Evolutionary conservation across 2,113 vertebrate species (phyloP).

Genomic region (Calidris pugnax): DNA sequence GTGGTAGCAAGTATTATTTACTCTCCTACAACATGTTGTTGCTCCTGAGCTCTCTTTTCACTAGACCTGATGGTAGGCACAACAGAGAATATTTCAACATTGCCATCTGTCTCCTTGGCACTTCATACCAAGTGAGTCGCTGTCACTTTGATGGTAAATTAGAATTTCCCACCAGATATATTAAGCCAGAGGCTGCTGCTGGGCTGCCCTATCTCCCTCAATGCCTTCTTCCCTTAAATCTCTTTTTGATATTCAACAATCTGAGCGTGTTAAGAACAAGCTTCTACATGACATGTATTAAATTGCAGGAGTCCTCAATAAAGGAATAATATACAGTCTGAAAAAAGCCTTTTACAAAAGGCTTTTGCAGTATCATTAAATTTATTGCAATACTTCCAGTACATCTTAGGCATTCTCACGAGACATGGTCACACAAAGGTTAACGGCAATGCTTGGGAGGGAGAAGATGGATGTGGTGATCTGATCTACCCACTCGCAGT

Average conservation of each 20-base stretch:
- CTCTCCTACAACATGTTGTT: slow-evolving; percentile 43
- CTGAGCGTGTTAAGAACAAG: background rate
- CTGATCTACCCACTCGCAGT: background rate
- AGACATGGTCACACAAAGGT: background rate
- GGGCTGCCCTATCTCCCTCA: background rate
- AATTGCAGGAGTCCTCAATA: background rate
- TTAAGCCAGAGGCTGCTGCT: slow-evolving; percentile 17
- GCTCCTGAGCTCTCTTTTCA: slow-evolving; percentile 46
- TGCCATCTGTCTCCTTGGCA: slow-evolving; percentile 68
- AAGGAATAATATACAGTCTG: background rate
- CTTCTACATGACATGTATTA: background rate
- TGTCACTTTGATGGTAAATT: slow-evolving; percentile 42
- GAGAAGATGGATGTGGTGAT: background rate
- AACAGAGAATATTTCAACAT: slow-evolving; percentile 60
- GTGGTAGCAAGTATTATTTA: slow-evolving; percentile 38
- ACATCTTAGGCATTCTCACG: rapidly evolving
- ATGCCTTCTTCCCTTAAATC: background rate
- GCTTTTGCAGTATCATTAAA: background rate
- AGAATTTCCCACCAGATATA: slow-evolving; percentile 23
- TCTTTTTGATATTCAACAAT: background rate
- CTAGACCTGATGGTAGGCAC: slow-evolving; percentile 63
- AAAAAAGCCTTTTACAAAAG: background rate
- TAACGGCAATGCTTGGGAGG: background rate
- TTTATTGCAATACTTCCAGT: background rate
- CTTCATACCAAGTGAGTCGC: background rate